Evolutionary conservation across 2,113 vertebrate genomes (phyloP).

Genomic region (Odobenus rosmarus): DNA sequence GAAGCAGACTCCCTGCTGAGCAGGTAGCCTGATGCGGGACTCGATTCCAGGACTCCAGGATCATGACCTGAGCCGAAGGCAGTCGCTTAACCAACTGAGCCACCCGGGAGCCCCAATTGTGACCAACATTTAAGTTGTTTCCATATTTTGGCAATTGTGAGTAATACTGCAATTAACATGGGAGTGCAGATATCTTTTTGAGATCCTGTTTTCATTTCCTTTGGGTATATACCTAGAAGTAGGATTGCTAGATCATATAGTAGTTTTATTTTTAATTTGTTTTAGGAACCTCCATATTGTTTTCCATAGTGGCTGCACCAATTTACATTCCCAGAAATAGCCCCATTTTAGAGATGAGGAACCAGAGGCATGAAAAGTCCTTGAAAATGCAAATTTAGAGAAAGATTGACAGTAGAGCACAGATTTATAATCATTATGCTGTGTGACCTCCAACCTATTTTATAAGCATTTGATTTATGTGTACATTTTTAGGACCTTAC

Average conservation of each 20-base stretch:
- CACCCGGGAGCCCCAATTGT: too few relatives aligned
- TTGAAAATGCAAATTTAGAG: background rate
- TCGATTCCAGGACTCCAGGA: too few relatives aligned
- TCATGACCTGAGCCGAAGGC: too few relatives aligned
- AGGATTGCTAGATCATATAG: background rate
- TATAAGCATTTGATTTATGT: background rate
- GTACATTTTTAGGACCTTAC: background rate
- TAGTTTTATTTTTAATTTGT: background rate
- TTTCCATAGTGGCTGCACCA: background rate
- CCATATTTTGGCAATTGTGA: background rate
- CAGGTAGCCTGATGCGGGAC: too few relatives aligned
- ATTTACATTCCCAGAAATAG: background rate
- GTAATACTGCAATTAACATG: background rate
- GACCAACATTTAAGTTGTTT: background rate
- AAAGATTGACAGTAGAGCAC: background rate
- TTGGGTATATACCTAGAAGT: background rate
- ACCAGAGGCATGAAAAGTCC: background rate
- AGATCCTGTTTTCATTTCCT: background rate
- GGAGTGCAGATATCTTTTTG: background rate
- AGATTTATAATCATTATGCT: background rate
- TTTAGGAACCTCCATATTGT: background rate
- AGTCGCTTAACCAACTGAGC: too few relatives aligned
- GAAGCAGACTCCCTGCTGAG: too few relatives aligned
- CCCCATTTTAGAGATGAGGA: constrained; percentile 4
- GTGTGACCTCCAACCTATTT: background rate